These are phyloP conservation scores for Lates japonicus DNA, from an alignment of 2,797 vertebrate genomes.

Conservation along the genomic window DNA sequence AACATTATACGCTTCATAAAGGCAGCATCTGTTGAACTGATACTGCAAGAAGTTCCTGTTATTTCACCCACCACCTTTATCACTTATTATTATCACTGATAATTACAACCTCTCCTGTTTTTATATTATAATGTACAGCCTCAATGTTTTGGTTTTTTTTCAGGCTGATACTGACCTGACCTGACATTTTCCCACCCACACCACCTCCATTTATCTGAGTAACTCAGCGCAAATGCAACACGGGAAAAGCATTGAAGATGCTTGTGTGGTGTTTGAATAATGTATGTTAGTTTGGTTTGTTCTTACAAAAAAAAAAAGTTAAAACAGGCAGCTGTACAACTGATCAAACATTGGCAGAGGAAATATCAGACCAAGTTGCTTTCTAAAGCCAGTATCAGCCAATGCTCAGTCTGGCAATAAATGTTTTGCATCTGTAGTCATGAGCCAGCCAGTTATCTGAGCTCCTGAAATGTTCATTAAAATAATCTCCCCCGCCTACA, in stretches of 20 bases:
- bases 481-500: not conserved
- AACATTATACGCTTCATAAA: not conserved
- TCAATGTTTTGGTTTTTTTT: constrained; percentile 12
- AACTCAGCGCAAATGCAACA: constrained; percentile 20
- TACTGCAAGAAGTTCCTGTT: constrained; percentile 4
- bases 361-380: not conserved
- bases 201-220: constrained; percentile 11
- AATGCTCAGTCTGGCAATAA: not conserved
- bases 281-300: no score
- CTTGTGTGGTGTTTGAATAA: not conserved
- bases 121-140: constrained; percentile 9
- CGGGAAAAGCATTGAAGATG: constrained; percentile 9
- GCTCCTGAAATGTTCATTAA: constrained; percentile 2
- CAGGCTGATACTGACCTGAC: constrained; percentile 19
- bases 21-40: not conserved
- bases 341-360: not conserved
- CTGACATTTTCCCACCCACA: constrained; percentile 28
- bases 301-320: no score
- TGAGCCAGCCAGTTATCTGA: no score
- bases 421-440: constrained; percentile 1
- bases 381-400: not conserved
- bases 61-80: constrained; percentile 8
- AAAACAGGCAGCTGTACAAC: no score
- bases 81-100: no score
- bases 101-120: not conserved